Percentiles rank a stretch among this genome's conserved stretches.
These are phyloP conservation scores for Tupiocoris notatus DNA, from an alignment of 2,888 invertebrate species.

Conservation along the genomic window DNA sequence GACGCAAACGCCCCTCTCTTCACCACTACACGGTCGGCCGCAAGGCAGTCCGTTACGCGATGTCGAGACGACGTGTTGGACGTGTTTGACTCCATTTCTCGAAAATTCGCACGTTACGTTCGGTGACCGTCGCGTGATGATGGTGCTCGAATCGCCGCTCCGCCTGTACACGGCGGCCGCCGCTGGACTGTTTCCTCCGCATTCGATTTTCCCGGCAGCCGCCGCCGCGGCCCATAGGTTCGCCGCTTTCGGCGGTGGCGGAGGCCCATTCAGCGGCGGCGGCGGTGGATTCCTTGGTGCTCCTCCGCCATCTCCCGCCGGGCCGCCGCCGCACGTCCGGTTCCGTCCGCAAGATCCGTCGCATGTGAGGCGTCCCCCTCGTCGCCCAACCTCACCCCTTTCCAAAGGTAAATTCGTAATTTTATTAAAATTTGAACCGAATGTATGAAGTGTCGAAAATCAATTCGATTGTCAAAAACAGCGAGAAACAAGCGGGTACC, in stretches of 20 bases:
- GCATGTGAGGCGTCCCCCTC: constrained; percentile 32
- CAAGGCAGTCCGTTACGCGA: constrained; percentile 39
- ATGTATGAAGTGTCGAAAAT: not conserved
- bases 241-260: constrained; percentile 42
- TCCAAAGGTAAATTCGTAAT: constrained; percentile 40
- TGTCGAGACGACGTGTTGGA: constrained; percentile 42
- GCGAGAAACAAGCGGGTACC: no score
- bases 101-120: no score
- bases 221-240: constrained; percentile 47
- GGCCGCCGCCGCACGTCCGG: constrained; percentile 40
- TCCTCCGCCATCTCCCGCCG: constrained; percentile 53
- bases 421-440: not conserved
- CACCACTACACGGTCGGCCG: not conserved
- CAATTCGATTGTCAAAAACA: no score
- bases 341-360: constrained; percentile 37
- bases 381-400: constrained; percentile 43
- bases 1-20: constrained; percentile 7
- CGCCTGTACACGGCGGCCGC: constrained; percentile 48
- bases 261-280: constrained; percentile 34
- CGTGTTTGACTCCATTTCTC: not conserved
- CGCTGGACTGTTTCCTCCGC: constrained; percentile 49
- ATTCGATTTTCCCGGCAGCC: constrained; percentile 49
- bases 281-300: constrained; percentile 53
- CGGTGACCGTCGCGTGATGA: constrained; percentile 43
- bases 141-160: constrained; percentile 48